A percentile compares a stretch with the other conserved stretches of the same genome.
Conservation (phyloP, 2,113 vertebrate species). For the Pluvianellus socialis region DNA sequence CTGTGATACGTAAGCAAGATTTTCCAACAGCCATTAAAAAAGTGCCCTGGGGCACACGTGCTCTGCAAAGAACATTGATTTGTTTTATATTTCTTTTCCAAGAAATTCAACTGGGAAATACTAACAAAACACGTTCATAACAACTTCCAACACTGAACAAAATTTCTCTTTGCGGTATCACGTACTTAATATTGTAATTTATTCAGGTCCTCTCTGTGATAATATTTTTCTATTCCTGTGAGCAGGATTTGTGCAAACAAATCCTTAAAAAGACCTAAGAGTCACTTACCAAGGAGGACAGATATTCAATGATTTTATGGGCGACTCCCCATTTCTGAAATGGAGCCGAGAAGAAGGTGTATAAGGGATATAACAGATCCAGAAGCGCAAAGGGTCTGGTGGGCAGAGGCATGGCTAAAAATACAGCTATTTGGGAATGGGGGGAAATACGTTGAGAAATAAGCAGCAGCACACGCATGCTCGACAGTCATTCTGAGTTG, state of each 20-base stretch:
- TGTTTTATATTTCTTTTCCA: not conserved
- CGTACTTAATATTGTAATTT: not conserved
- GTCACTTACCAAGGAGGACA: not conserved
- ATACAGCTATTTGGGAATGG: not conserved
- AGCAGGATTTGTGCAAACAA: not conserved
- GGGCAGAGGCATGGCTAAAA: not conserved
- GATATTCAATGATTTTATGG: not conserved
- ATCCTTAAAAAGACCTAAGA: not conserved
- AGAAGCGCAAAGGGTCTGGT: not conserved
- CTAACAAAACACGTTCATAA: not conserved
- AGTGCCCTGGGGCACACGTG: not conserved
- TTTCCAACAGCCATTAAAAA: not conserved
- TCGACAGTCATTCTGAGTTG: not conserved
- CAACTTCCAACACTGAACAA: not conserved
- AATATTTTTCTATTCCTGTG: not conserved
- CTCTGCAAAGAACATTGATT: not conserved
- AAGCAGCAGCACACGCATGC: not conserved
- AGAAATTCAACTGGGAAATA: not conserved
- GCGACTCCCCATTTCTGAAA: not conserved
- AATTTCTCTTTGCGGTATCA: not conserved
- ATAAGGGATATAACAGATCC: not conserved
- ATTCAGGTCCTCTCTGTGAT: not conserved
- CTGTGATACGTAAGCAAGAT: not conserved
- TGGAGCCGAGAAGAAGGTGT: not conserved
- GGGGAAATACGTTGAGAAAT: not conserved